A percentile compares a stretch with the other conserved stretches of the same genome.
These are phyloP conservation scores for Bucorvus abyssinicus DNA, from an alignment of 2,797 vertebrate genomes.

Conservation along the genomic window DNA sequence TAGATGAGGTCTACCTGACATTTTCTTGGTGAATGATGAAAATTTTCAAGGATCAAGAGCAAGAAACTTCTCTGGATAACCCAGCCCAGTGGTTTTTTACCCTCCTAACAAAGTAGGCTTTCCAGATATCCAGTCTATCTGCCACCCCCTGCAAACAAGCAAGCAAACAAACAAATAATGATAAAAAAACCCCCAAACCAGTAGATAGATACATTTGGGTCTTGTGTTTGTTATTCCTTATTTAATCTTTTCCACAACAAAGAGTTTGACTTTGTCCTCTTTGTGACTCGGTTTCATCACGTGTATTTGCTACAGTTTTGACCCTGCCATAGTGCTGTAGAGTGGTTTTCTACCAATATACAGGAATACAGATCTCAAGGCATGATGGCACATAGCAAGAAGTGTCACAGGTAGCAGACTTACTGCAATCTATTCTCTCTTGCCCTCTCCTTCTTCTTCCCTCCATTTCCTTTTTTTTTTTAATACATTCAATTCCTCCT, in stretches of 20 bases:
- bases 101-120: not conserved
- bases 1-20: not conserved
- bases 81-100: not conserved
- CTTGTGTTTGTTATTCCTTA: not conserved
- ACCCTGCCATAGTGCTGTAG: not conserved
- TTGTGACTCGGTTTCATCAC: not conserved
- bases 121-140: not conserved
- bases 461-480: not conserved
- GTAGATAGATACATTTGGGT: fast-evolving
- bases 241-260: not conserved
- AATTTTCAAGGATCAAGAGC: not conserved
- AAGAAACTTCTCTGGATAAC: not conserved
- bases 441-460: not conserved
- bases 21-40: not conserved
- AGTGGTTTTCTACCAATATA: not conserved
- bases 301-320: not conserved
- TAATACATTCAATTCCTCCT: not conserved
- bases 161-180: fast-evolving
- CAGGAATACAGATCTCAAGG: not conserved
- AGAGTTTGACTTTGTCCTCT: not conserved
- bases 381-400: not conserved
- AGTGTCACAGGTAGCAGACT: not conserved
- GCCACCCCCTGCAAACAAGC: fast-evolving
- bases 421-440: not conserved
- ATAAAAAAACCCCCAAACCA: not conserved